Evolutionary conservation across 2,888 invertebrate species (phyloP).

Genomic region (Pasiphila rectangulata): DNA sequence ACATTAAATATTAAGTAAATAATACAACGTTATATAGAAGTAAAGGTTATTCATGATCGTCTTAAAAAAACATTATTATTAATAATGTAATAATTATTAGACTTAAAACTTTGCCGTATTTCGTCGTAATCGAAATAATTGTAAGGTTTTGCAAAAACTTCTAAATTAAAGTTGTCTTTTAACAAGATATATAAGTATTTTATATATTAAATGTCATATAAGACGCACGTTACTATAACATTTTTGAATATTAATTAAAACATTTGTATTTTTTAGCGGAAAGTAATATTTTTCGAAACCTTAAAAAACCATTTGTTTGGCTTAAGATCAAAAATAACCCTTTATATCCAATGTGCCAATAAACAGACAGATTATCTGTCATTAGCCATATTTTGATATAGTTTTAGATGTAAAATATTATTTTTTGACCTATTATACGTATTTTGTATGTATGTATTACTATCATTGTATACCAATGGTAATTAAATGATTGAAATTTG

Average conservation of each 20-base stretch:
- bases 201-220: conserved; percentile 72
- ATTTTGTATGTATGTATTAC: conserved; percentile 68
- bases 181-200: conserved; percentile 71
- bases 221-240: conserved; percentile 52
- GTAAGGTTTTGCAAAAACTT: conserved; percentile 49
- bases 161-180: conserved; percentile 50
- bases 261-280: too few species aligned
- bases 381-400: conserved; percentile 75
- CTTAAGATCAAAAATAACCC: not conserved
- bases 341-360: conserved; percentile 73
- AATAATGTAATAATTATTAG: conserved; percentile 27
- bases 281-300: too few species aligned
- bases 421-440: conserved; percentile 56
- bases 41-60: not conserved
- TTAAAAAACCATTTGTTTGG: too few species aligned
- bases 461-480: conserved; percentile 67
- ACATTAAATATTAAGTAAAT: conserved; percentile 32
- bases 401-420: conserved; percentile 65
- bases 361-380: conserved; percentile 56
- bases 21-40: conserved; percentile 8
- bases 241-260: not conserved
- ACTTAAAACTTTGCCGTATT: conserved; percentile 62
- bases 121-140: conserved; percentile 66
- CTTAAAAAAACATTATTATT: not conserved
- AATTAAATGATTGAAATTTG: conserved; percentile 72